Evolutionary conservation across 2,797 vertebrate genomes (phyloP), one percentile per base, ranked within the genome.

Genomic region (Oreonectes daqikongensis): DNA sequence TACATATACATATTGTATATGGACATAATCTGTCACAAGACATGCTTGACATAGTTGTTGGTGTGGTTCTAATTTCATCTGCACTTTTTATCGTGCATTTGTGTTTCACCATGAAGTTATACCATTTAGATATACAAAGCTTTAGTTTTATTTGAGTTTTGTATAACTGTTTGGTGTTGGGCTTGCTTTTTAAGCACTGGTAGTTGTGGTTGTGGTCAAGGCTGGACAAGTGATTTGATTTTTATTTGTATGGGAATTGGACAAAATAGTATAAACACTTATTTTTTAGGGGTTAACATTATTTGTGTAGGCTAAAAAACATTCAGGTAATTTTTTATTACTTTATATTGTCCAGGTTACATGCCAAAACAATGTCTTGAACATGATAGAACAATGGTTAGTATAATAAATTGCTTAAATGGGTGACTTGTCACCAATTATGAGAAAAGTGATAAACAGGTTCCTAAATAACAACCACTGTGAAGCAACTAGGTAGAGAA

Each of bases 161-260:
- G 88, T 91, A 87, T 92, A 85, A 88, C 87, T 91, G 87, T 91
- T 89, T 93, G 91, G 83, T 90, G 90, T 90, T 50, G 85, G 86
- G 87, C 89, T 89, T 89, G 91, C 90, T 86, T 86, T 88, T 83
- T 81, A 87, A 70, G 70, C 68, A 53, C 69, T 83, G 88, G 74
- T 91, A 87, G 88, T 86, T 82, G 87, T 76, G 75, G 79, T 90
- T 73, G 85, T 86, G 89, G 90, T 92, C 90, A 85, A 86, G 72
- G 52, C 84, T 53, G 46, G 75, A 69, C 32, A 80, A 79, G 64
- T 84, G 88, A 87, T 85, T 88, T 53, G 50, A 22, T 88, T 92
- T 83, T 84, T 81, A 85, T 84, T 85, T 72, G 78, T 79, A 82
- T 83, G 84, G 40, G 40, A 2, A 3, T 42, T 42, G 40, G 40